phyloP scores from a whole-genome alignment of 2,888 invertebrate genomes.

The Campoletis raptor region DNA sequence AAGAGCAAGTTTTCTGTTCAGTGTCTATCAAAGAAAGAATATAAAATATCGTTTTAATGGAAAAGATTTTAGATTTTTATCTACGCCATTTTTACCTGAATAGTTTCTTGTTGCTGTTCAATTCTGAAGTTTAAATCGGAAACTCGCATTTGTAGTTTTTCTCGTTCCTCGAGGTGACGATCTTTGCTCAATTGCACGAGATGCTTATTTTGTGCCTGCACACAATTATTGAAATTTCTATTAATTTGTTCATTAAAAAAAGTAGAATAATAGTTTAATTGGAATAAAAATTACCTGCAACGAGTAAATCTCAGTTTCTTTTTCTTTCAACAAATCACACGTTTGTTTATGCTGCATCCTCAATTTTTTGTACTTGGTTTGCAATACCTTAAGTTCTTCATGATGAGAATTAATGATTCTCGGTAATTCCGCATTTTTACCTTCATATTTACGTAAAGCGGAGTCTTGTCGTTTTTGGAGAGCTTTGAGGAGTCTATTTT shows the following conservation, averaged over 20 bases:
- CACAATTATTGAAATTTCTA: not conserved
- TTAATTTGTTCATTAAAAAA: not conserved
- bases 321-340: conserved; percentile 88
- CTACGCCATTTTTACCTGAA: conserved; percentile 79
- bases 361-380: conserved; percentile 89
- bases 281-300: conserved; percentile 84
- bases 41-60: conserved; percentile 24
- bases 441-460: conserved; percentile 92
- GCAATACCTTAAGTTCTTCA: conserved; percentile 91
- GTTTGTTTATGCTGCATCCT: conserved; percentile 88
- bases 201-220: conserved; percentile 89
- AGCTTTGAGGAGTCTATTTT: conserved; percentile 91
- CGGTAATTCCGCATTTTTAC: conserved; percentile 91
- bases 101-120: conserved; percentile 83
- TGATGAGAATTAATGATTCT: conserved; percentile 91
- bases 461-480: conserved; percentile 93
- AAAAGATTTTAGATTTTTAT: not conserved
- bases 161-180: conserved; percentile 90
- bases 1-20: conserved; percentile 90
- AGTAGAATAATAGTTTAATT: not conserved
- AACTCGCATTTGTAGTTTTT: conserved; percentile 89
- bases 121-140: conserved; percentile 83
- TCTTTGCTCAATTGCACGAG: conserved; percentile 90
- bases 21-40: conserved; percentile 84
- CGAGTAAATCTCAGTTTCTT: conserved; percentile 89